Percentiles rank a stretch among this genome's conserved stretches.
These are phyloP conservation scores for Abrostola tripartita DNA, from an alignment of 2,888 invertebrate genomes.

Conservation along the genomic window DNA sequence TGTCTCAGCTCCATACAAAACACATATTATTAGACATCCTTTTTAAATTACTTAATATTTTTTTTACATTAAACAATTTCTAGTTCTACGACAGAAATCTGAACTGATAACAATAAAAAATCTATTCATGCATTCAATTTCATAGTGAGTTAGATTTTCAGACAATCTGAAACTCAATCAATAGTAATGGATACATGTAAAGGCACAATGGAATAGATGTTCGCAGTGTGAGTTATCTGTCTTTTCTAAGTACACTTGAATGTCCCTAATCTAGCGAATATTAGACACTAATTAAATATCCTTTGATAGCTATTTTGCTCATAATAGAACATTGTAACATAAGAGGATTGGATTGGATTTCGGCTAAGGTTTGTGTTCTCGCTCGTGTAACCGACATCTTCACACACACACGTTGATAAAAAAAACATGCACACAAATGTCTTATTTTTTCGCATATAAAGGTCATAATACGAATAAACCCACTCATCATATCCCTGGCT, in stretches of 20 bases:
- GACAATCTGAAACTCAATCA: constrained; percentile 63
- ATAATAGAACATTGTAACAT: no score
- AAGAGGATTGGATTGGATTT: no score
- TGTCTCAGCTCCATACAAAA: not conserved
- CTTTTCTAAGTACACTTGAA: constrained; percentile 16
- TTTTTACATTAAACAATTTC: not conserved
- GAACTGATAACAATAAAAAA: not conserved
- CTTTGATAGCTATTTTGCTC: not conserved
- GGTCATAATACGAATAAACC: no score
- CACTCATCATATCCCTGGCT: not conserved
- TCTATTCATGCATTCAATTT: constrained; percentile 50
- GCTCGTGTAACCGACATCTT: no score
- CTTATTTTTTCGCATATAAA: no score
- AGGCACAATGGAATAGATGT: constrained; percentile 55
- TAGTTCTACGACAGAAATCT: not conserved
- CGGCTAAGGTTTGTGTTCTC: no score
- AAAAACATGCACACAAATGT: no score
- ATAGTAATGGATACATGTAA: constrained; percentile 59
- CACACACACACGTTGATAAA: no score
- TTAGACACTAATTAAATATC: not conserved
- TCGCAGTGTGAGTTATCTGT: constrained; percentile 28
- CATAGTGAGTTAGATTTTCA: constrained; percentile 58
- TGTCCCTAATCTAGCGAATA: constrained; percentile 7
- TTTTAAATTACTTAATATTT: not conserved
- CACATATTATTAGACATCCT: not conserved